These are phyloP conservation scores for Pogonomyrmex californicus DNA, from an alignment of 1,140 invertebrate genomes.

Conservation along the genomic window DNA sequence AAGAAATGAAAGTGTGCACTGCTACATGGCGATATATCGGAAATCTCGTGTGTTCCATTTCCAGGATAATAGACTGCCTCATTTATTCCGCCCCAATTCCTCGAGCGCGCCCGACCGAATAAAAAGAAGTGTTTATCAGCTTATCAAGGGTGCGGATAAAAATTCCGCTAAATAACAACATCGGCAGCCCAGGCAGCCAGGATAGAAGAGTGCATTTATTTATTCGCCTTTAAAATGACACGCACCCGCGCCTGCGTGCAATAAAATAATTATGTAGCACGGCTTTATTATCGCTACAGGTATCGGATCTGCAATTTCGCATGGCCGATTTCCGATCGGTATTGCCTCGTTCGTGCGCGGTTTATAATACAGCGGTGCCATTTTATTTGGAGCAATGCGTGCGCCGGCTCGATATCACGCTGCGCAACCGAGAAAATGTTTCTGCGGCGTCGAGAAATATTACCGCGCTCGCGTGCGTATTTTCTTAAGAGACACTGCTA, in stretches of 20 bases:
- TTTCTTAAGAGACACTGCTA: conserved; percentile 43
- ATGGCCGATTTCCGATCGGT: conserved; percentile 52
- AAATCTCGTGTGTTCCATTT: conserved; percentile 58
- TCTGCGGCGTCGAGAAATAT: conserved; percentile 46
- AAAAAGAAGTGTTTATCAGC: conserved; percentile 62
- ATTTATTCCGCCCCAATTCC: conserved; percentile 75
- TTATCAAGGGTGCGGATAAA: conserved; percentile 32
- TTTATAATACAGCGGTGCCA: conserved; percentile 35
- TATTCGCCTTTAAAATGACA: conserved; percentile 51
- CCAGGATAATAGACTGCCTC: conserved; percentile 64
- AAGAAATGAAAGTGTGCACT: conserved; percentile 11
- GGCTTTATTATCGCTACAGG: conserved; percentile 33
- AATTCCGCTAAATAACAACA: conserved; percentile 43
- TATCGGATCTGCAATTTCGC: conserved; percentile 59
- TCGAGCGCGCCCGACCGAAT: conserved; percentile 23
- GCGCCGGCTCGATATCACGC: conserved; percentile 40
- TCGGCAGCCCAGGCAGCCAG: neutral
- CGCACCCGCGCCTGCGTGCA: conserved; percentile 55
- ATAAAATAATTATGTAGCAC: conserved; percentile 52
- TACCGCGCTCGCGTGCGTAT: conserved; percentile 12
- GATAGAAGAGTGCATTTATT: conserved; percentile 49
- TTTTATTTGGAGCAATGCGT: conserved; percentile 54
- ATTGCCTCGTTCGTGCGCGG: conserved; percentile 36
- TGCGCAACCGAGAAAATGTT: conserved; percentile 47
- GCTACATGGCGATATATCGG: conserved; percentile 35